phyloP scores from a whole-genome alignment of 2,797 vertebrate species.

The Enteromius anoplus region DNA sequence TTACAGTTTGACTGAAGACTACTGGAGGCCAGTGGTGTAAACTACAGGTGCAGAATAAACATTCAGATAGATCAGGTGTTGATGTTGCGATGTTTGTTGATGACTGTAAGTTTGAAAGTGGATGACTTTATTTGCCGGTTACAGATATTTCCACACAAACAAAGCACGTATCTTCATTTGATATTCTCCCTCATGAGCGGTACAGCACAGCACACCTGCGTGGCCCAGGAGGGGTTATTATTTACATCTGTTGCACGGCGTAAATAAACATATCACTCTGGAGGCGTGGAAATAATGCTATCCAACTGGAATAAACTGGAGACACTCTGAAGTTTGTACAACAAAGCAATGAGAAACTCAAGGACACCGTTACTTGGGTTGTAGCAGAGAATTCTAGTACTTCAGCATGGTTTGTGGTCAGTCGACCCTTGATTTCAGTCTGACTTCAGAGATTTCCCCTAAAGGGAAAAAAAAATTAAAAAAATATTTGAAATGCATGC shows the following conservation, averaged over 20 bases:
- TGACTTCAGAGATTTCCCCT: background rate
- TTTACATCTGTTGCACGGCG: slow-evolving; percentile 69
- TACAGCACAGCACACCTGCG: slow-evolving; percentile 65
- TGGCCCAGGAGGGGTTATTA: slow-evolving; percentile 61
- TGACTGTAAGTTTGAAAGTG: slow-evolving; percentile 50
- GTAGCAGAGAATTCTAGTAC: background rate
- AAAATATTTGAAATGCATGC: no score
- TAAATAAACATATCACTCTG: slow-evolving; percentile 75
- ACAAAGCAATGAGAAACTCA: slow-evolving; percentile 21
- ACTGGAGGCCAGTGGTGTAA: background rate
- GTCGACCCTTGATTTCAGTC: background rate
- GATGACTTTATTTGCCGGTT: slow-evolving; percentile 70
- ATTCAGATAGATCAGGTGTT: background rate
- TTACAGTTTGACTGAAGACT: background rate
- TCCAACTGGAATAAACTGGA: slow-evolving; percentile 45
- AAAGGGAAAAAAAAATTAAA: no score
- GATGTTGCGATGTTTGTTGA: slow-evolving; percentile 38
- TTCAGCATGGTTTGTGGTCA: background rate
- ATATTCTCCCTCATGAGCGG: slow-evolving; percentile 65
- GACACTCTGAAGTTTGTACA: slow-evolving; percentile 37
- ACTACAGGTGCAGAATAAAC: background rate
- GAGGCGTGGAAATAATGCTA: slow-evolving; percentile 63
- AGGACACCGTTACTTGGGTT: background rate
- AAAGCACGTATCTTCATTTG: slow-evolving; percentile 70
- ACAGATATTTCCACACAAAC: slow-evolving; percentile 63